These are phyloP conservation scores for Sebastes cheni DNA, from an alignment of 2,797 vertebrate genomes.

Conservation along the genomic window DNA sequence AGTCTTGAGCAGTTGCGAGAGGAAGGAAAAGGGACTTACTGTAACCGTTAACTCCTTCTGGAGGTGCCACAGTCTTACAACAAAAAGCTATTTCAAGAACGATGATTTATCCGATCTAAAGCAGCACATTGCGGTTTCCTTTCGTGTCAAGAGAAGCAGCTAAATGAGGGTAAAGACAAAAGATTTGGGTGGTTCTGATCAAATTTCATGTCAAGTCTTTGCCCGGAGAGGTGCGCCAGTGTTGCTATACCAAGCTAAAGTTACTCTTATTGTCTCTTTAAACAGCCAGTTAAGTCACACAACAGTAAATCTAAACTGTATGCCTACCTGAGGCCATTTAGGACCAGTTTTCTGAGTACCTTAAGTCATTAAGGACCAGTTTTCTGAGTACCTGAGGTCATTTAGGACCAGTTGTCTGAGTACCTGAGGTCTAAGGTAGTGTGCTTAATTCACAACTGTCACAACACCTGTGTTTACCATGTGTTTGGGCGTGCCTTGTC, in stretches of 20 bases:
- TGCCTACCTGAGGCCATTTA: background rate
- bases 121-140: background rate
- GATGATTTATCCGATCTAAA: background rate
- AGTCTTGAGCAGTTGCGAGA: background rate
- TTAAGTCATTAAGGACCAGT: background rate
- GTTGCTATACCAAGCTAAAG: background rate
- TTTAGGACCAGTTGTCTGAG: background rate
- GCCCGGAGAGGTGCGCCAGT: background rate
- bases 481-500: background rate
- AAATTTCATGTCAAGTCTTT: background rate
- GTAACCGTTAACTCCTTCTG: background rate
- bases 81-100: background rate
- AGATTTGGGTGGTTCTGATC: background rate
- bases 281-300: background rate
- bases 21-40: background rate
- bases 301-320: background rate
- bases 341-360: too few species aligned
- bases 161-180: background rate
- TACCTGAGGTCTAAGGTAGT: background rate
- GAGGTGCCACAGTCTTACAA: background rate
- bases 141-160: background rate
- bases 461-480: background rate
- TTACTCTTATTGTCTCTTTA: background rate
- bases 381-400: background rate
- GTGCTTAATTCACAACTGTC: background rate